Evolutionary conservation across 2,113 vertebrate species (phyloP).

Genomic region (Solea senegalensis): DNA sequence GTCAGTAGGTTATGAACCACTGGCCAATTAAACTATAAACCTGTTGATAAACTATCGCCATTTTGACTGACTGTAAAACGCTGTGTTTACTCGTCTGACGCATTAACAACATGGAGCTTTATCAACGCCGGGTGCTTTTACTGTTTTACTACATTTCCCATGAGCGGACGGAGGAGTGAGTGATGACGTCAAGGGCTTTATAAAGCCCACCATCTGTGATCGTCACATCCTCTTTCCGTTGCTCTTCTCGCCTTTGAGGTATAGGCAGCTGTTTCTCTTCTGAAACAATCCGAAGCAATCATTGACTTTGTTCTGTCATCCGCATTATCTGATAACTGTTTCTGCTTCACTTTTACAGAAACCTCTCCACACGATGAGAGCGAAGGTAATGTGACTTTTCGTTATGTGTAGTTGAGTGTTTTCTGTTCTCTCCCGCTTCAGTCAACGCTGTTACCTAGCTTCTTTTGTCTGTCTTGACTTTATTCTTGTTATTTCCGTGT

Average conservation of each 20-base stretch:
- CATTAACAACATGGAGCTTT: neutral
- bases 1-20: too few relatives aligned
- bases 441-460: slow-evolving; percentile 11
- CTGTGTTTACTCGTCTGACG: too few relatives aligned
- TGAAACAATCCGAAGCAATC: slow-evolving; percentile 76
- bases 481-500: too few relatives aligned
- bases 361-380: slow-evolving; percentile 88
- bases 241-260: slow-evolving; percentile 69
- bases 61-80: too few relatives aligned
- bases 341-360: slow-evolving; percentile 65
- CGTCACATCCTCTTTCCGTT: slow-evolving; percentile 78
- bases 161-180: neutral
- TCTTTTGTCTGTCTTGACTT: neutral
- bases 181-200: neutral
- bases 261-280: fast-evolving
- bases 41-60: too few relatives aligned
- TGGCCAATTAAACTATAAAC: too few relatives aligned
- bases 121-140: neutral
- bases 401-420: fast-evolving
- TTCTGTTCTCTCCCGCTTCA: neutral
- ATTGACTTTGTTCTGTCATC: slow-evolving; percentile 42
- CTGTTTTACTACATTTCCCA: slow-evolving; percentile 58
- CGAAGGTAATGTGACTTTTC: slow-evolving; percentile 81
- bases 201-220: slow-evolving; percentile 36
- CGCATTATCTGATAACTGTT: neutral